Evolutionary conservation across 1,140 invertebrate genomes (phyloP).

Genomic region (Aphelinus certus): DNA sequence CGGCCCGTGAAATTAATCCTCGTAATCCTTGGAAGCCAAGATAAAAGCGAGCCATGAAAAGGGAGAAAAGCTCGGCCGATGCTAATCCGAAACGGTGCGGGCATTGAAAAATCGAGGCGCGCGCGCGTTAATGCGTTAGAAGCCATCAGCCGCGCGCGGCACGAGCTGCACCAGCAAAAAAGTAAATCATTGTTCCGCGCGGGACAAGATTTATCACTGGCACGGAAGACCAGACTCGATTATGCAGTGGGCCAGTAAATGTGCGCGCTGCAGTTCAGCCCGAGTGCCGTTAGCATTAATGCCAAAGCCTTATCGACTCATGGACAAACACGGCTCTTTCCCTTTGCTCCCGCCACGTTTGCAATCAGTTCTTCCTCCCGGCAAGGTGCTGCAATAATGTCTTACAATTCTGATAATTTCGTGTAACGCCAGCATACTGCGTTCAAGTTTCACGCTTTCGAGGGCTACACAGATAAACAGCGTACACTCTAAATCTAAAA

Average conservation of each 20-base stretch:
- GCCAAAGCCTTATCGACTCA: background rate
- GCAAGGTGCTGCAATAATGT: too few species aligned
- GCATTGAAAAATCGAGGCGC: background rate
- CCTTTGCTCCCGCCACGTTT: background rate
- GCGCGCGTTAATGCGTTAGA: slow-evolving; percentile 17
- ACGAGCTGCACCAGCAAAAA: background rate
- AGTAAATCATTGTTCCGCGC: slow-evolving; percentile 8
- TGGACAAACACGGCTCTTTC: too few species aligned
- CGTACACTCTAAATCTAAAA: too few species aligned
- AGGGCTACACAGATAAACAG: too few species aligned
- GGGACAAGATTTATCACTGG: slow-evolving; percentile 8
- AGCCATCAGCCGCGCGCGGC: slow-evolving; percentile 9
- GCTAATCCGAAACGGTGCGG: background rate
- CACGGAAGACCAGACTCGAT: background rate
- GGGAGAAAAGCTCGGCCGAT: background rate
- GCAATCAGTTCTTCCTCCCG: background rate
- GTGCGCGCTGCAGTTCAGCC: background rate
- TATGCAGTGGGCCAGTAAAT: background rate
- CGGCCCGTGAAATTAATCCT: too few species aligned
- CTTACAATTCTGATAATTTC: too few species aligned
- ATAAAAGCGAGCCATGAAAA: too few species aligned
- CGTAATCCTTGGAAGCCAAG: too few species aligned
- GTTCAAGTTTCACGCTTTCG: too few species aligned
- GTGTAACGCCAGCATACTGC: too few species aligned
- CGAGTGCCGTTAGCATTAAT: slow-evolving; percentile 22